Evolutionary conservation across 2,797 vertebrate species (phyloP), one percentile per base, ranked within the genome.

Genomic region (Xenops minutus): DNA sequence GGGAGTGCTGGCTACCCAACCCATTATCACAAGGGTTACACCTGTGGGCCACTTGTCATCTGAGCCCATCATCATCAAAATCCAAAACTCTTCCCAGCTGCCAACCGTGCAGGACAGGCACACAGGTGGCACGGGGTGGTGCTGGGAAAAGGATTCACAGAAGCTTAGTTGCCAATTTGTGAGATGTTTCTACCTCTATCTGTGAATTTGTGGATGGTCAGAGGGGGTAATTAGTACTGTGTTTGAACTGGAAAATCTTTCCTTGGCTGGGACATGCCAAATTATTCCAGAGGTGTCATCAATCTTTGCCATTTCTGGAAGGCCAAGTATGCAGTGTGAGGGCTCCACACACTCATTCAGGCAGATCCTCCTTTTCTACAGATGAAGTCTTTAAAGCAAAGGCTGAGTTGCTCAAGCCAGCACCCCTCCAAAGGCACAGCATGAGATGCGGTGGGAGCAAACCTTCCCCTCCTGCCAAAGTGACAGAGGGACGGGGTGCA

Each of bases 401-500:
- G 43, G 39, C 43, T 61, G 41, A 41, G 21, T 4, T 1, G 5
- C 48, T 36, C 0, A 3, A 66, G 55, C 29, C 85, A 88, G 49
- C 58, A 15, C 4, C 32, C 36, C 69, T 49, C 24, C 78, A 62
- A 72, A 48, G n/a, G 44, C 68, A 24, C 0, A 0, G 39, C 7
- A 32, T 0, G 5, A 88, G 68, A 10, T 43, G 46, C 3, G 10
- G 34, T 0, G 0, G 32, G 58, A 62, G 13, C 5, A 4, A 85
- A 43, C 43, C 54, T 17, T 72, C 51, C 43, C 14, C 41, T 90
- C 32, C 34, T 26, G 67, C 32, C 71, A 11, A 30, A 44, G 29
- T 4, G 2, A 55, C 6, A 66, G 17, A 52, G 21, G 18, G 79
- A 44, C 1, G 12, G 81, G 16, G 23, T 32, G 62, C 26, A 73